A percentile compares a stretch with the other conserved stretches of the same genome.
These are phyloP conservation scores for Acrobasis repandana DNA, from an alignment of 2,888 invertebrate genomes.

Conservation along the genomic window DNA sequence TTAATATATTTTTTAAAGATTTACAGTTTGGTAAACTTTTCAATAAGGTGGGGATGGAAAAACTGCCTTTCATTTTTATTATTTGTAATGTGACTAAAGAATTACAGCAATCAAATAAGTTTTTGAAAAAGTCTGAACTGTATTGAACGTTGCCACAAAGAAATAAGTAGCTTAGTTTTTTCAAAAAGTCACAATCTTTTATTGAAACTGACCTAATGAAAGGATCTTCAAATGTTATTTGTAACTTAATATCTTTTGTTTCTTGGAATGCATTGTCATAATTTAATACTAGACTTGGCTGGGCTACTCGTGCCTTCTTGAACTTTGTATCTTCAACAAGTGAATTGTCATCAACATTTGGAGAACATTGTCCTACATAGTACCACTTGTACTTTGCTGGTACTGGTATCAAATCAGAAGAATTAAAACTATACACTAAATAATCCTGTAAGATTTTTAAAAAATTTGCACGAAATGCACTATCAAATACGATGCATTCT, in stretches of 20 bases:
- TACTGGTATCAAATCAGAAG: not conserved
- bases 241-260: not conserved
- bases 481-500: not conserved
- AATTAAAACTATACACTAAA: not conserved
- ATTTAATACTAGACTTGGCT: not conserved
- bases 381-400: not conserved
- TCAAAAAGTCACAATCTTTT: not conserved
- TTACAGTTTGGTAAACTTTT: not conserved
- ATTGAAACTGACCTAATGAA: not conserved
- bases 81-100: not conserved
- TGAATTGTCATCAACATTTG: not conserved
- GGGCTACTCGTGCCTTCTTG: conserved; percentile 1
- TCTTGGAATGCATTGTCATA: not conserved
- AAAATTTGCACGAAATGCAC: not conserved
- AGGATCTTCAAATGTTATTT: not conserved
- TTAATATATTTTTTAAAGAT: conserved; percentile 1
- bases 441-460: not conserved
- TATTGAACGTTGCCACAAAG: not conserved
- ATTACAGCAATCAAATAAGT: not conserved
- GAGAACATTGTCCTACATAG: not conserved
- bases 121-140: not conserved
- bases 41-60: not conserved
- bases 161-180: not conserved
- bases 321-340: not conserved
- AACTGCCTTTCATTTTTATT: not conserved